Conservation (phyloP, 2,888 invertebrate species). For the Cryptophagus acutangulus region DNA sequence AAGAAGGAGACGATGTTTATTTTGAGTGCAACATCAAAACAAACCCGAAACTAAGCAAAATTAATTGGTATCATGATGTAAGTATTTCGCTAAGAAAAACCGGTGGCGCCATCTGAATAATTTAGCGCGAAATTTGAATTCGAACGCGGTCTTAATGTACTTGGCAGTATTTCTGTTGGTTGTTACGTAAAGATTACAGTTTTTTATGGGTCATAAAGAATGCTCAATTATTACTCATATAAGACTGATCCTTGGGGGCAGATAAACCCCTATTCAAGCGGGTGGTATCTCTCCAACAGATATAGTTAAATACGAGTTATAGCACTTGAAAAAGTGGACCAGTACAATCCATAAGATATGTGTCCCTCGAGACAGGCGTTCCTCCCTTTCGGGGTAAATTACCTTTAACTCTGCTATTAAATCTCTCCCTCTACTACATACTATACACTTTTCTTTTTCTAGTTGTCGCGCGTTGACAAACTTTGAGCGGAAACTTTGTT, state of each 20-base stretch:
- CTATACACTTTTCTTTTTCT: not conserved
- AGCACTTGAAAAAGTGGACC: constrained; percentile 37
- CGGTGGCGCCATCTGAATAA: constrained; percentile 10
- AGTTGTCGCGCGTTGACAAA: not conserved
- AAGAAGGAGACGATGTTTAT: constrained; percentile 75
- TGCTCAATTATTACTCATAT: constrained; percentile 39
- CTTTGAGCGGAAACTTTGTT: constrained; percentile 4
- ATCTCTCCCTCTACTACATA: constrained; percentile 20
- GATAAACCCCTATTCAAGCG: constrained; percentile 38
- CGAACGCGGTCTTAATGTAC: too few relatives aligned
- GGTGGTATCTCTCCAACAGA: constrained; percentile 36
- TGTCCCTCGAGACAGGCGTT: constrained; percentile 27
- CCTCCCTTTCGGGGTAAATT: constrained; percentile 35
- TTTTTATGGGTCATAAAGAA: constrained; percentile 39
- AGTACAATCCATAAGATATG: constrained; percentile 33
- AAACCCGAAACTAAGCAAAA: constrained; percentile 70
- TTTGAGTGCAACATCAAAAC: constrained; percentile 75
- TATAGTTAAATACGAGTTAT: constrained; percentile 41
- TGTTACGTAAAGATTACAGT: constrained; percentile 13
- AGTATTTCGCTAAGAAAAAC: constrained; percentile 44
- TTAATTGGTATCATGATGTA: constrained; percentile 74
- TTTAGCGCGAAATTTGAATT: too few relatives aligned
- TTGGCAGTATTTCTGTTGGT: constrained; percentile 3
- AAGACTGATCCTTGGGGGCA: constrained; percentile 33
- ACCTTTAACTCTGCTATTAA: constrained; percentile 38